phyloP scores from a whole-genome alignment of 2,113 vertebrate genomes.

The Pipra filicauda region DNA sequence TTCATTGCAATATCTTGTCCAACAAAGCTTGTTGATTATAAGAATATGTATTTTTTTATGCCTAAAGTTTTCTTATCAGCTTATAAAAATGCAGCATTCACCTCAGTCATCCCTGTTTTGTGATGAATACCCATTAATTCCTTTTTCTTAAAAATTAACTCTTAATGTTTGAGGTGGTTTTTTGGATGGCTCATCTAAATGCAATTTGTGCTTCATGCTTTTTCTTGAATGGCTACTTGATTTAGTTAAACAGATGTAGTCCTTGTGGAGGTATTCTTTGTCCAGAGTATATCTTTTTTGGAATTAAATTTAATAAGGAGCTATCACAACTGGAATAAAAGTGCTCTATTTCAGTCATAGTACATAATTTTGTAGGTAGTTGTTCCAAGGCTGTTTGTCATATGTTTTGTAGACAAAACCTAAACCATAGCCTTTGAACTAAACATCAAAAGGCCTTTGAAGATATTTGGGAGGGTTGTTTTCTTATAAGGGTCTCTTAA shows the following conservation, averaged over 20 bases:
- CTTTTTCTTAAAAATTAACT: neutral
- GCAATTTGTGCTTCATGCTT: neutral
- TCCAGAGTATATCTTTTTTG: neutral
- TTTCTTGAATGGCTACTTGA: neutral
- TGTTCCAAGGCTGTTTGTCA: neutral
- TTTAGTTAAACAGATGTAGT: neutral
- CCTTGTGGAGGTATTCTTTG: neutral
- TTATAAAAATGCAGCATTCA: neutral
- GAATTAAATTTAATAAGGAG: neutral
- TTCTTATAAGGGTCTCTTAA: neutral
- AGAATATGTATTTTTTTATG: neutral
- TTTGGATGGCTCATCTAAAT: neutral
- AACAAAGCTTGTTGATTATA: neutral
- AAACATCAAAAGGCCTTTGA: constrained; percentile 39
- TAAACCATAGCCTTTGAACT: constrained; percentile 34
- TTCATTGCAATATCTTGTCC: neutral
- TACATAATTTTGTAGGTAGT: neutral
- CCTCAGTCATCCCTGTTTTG: neutral
- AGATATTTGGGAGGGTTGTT: neutral
- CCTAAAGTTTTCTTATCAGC: neutral
- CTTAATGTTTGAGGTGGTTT: neutral
- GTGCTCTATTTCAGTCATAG: neutral
- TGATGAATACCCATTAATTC: neutral
- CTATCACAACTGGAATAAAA: neutral
- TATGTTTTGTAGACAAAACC: neutral